These are phyloP conservation scores for Ommatoiulus sabulosus DNA, from an alignment of 2,888 invertebrate species.

Conservation along the genomic window DNA sequence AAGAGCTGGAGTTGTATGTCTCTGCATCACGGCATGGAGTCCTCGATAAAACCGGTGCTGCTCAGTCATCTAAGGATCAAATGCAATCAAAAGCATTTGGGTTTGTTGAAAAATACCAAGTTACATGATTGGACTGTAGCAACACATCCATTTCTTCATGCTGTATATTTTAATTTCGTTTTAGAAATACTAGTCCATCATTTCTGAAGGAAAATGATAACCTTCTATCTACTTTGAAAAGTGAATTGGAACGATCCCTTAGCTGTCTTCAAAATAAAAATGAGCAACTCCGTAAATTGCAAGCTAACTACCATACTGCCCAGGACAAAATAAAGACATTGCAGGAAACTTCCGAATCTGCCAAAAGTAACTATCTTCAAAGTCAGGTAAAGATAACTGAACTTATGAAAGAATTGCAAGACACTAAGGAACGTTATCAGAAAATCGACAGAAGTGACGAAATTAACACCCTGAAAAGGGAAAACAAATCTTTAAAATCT, in stretches of 20 bases:
- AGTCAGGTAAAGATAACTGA: neutral
- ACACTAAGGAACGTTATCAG: slow-evolving; percentile 6
- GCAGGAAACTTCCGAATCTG: neutral
- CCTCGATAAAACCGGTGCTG: neutral
- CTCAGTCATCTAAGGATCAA: neutral
- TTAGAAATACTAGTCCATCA: neutral
- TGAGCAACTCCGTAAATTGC: slow-evolving; percentile 51
- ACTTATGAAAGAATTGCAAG: slow-evolving; percentile 22
- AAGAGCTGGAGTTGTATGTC: slow-evolving; percentile 60
- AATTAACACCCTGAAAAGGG: neutral
- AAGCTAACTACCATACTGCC: slow-evolving; percentile 27
- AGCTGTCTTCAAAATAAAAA: slow-evolving; percentile 50
- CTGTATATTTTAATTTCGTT: neutral
- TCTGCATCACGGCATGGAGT: neutral
- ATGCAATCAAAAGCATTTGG: neutral
- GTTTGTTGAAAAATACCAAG: neutral
- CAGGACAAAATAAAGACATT: neutral
- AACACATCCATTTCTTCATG: no score
- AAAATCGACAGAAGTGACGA: slow-evolving; percentile 14
- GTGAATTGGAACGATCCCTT: slow-evolving; percentile 38
- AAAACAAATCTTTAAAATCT: neutral
- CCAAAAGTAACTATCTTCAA: slow-evolving; percentile 27
- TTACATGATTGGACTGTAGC: no score
- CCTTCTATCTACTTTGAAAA: slow-evolving; percentile 40
- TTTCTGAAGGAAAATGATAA: neutral